phyloP scores from a whole-genome alignment of 2,113 vertebrate species.

The Ornithorhynchus anatinus region DNA sequence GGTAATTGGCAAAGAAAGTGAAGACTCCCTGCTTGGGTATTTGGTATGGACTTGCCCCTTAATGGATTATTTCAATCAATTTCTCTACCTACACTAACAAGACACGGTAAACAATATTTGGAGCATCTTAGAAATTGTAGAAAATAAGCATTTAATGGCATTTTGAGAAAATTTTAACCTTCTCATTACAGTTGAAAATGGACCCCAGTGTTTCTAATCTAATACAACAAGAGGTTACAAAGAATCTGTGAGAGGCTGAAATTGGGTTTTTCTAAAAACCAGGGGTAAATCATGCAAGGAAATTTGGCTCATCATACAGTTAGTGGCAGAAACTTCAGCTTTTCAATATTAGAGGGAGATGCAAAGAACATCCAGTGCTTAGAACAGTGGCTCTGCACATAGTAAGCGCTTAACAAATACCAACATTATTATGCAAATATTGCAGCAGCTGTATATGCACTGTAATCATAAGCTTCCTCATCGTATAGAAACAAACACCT shows the following conservation, averaged over 20 bases:
- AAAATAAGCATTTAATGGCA: conserved; percentile 19
- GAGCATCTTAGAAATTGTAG: background rate
- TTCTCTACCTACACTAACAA: conserved; percentile 15
- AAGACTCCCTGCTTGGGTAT: conserved; percentile 55
- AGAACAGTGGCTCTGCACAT: too few relatives aligned
- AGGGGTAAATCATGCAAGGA: fast-evolving
- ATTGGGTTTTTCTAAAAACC: conserved; percentile 22
- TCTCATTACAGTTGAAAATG: conserved; percentile 12
- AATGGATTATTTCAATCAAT: conserved; percentile 22
- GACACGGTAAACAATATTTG: background rate
- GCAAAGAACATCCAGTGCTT: too few relatives aligned
- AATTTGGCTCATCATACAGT: too few relatives aligned
- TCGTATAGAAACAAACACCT: too few relatives aligned
- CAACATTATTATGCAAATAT: too few relatives aligned
- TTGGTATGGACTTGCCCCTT: conserved; percentile 39
- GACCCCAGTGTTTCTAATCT: background rate
- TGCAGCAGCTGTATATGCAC: too few relatives aligned
- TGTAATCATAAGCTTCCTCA: too few relatives aligned
- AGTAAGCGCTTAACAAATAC: too few relatives aligned
- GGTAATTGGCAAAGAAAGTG: conserved; percentile 84
- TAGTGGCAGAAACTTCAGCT: too few relatives aligned
- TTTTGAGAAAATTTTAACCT: conserved; percentile 22
- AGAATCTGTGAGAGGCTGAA: conserved; percentile 1
- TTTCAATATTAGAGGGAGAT: too few relatives aligned
- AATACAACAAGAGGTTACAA: background rate